Base-by-base conservation (phyloP, 2,113 vertebrate genomes). In the Boleophthalmus pectinirostris region DNA sequence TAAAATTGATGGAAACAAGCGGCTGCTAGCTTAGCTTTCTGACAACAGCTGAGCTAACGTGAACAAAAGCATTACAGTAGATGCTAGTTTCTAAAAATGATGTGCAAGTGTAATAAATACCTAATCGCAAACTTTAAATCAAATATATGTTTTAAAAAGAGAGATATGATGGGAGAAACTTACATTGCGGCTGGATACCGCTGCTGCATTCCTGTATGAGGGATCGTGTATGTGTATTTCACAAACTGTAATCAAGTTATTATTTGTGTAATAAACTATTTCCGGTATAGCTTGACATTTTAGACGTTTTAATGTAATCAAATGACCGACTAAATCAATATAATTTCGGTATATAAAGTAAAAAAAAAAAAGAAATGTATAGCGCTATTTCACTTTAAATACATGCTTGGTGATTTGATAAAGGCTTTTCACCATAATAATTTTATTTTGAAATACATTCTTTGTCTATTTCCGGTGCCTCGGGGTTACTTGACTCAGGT, bases 181-280 rank as follows among this genome's bases (percentile, higher is more conserved):
- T 80, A 92, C 91, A 61, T 68, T 83, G 14, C 2, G 13, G 33
- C 23, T 57, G 70, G 47, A 68, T 85, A 80, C 29, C 21, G 80
- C 25, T 11, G 73, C 72, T 20, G 84, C 86, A 85, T 89, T 90
- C 86, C 82, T 84, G 66, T 78, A 35, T 25, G 8, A 1, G 79
- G 73, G 72, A 51, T 43, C 60, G 54, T 24, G 29, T 60, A 67
- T 54, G 70, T 47, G 70, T 47, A 24, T 0, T 58, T 8, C 18
- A 56, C 46, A 0, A 18, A 68, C 8, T 2, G 7, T 0, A 0
- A 33, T 79, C 49, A 74, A 49, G 24, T 0, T 15, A 1, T 12
- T 0, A 1, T 1, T 1, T 0, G 7, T 2, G 0, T 25, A 13
- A 64, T 2, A 10, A 1, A 1, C 0, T 1, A 54, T 45, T 72